Conservation (phyloP, 2,797 vertebrate genomes). For the Falco rusticolus region DNA sequence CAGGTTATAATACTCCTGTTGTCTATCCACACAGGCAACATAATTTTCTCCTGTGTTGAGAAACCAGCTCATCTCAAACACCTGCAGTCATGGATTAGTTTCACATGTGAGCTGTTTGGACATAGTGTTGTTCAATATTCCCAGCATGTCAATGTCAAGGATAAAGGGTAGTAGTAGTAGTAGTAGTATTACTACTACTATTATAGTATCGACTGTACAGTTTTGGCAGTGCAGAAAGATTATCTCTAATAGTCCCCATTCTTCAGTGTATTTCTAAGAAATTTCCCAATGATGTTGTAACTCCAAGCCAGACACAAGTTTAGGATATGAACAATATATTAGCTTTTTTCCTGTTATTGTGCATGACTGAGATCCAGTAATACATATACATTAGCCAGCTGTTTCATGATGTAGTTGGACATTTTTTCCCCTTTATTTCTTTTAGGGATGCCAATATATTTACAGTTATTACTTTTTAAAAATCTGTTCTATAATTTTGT, state of each 20-base stretch:
- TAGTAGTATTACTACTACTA: neutral
- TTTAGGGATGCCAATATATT: neutral
- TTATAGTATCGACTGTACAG: neutral
- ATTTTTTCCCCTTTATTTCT: neutral
- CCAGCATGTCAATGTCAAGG: neutral
- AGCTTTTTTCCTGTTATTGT: neutral
- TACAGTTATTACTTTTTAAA: neutral
- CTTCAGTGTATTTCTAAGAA: neutral
- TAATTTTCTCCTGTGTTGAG: constrained; percentile 4
- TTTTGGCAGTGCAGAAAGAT: neutral
- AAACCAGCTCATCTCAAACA: neutral
- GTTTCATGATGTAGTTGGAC: neutral
- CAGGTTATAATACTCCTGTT: neutral
- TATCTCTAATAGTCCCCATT: neutral
- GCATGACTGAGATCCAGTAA: neutral
- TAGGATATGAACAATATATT: neutral
- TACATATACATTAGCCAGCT: neutral
- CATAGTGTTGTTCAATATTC: neutral
- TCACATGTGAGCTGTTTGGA: neutral
- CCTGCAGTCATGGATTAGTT: neutral
- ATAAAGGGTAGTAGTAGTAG: neutral
- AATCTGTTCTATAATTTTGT: neutral
- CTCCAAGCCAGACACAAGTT: neutral
- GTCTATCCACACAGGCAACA: neutral
- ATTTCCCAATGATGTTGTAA: neutral